These are phyloP conservation scores for Prochilodus magdalenae DNA, from an alignment of 2,113 vertebrate genomes.

Conservation along the genomic window DNA sequence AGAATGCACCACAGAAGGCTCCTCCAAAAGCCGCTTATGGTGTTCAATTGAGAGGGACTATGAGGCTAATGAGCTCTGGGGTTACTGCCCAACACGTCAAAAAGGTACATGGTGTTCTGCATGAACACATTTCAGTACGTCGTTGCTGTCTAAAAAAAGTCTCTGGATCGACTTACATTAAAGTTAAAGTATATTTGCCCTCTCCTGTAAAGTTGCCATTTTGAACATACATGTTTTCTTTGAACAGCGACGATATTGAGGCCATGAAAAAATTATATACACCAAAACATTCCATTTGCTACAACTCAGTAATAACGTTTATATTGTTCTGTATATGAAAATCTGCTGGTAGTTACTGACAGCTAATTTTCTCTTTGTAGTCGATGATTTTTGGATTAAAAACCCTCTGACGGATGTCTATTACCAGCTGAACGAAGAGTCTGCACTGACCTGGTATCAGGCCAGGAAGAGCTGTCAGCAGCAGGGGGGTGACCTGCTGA, in stretches of 20 bases:
- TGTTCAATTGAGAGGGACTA: slow-evolving; percentile 83
- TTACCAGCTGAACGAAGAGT: slow-evolving; percentile 85
- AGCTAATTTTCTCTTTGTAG: not conserved
- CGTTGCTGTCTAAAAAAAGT: too few relatives aligned
- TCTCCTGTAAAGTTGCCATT: too few relatives aligned
- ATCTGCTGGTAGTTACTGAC: not conserved
- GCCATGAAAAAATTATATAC: too few relatives aligned
- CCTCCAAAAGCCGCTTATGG: slow-evolving; percentile 78
- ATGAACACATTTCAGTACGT: not conserved
- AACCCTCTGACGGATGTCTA: slow-evolving; percentile 79
- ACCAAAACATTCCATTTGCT: too few relatives aligned
- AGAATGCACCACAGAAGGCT: slow-evolving; percentile 82
- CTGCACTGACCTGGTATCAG: slow-evolving; percentile 87
- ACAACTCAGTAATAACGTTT: too few relatives aligned
- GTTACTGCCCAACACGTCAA: slow-evolving; percentile 81
- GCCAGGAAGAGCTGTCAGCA: slow-evolving; percentile 91
- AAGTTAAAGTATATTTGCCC: too few relatives aligned
- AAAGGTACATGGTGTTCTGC: slow-evolving; percentile 77
- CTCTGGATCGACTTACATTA: too few relatives aligned
- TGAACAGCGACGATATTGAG: too few relatives aligned
- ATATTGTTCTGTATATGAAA: too few relatives aligned
- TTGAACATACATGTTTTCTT: not conserved
- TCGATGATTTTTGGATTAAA: slow-evolving; percentile 74
- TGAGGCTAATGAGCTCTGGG: slow-evolving; percentile 78
- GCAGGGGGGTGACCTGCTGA: slow-evolving; percentile 82